Percentiles rank a stretch among this genome's conserved stretches.
phyloP scores from a whole-genome alignment of 2,888 invertebrate genomes.

The Lepidocyrtinus sp. region DNA sequence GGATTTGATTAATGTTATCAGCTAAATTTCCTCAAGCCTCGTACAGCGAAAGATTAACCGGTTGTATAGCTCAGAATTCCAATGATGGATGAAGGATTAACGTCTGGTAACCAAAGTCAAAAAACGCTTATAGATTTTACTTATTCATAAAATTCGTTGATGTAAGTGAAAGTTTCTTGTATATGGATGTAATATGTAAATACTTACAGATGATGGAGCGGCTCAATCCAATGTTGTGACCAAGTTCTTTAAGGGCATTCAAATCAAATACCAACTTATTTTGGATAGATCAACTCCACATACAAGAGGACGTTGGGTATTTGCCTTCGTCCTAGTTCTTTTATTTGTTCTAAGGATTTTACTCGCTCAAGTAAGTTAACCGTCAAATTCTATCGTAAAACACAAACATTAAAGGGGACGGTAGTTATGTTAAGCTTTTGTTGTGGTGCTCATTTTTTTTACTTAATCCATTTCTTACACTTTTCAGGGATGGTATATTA shows the following conservation, averaged over 20 bases:
- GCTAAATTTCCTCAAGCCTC: too few relatives aligned
- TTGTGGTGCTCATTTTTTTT: neutral
- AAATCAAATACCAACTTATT: conserved; percentile 67
- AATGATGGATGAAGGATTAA: conserved; percentile 56
- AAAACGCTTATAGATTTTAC: neutral
- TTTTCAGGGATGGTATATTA: conserved; percentile 98
- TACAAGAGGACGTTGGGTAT: conserved; percentile 83
- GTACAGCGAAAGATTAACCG: too few relatives aligned
- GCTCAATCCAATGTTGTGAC: conserved; percentile 65
- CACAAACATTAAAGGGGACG: neutral
- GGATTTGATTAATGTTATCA: too few relatives aligned
- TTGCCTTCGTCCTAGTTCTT: conserved; percentile 80
- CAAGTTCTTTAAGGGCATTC: conserved; percentile 65
- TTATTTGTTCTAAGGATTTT: conserved; percentile 87
- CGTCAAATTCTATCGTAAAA: neutral
- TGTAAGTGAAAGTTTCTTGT: neutral
- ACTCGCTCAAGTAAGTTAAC: conserved; percentile 81
- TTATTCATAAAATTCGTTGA: neutral
- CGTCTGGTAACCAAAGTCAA: too few relatives aligned
- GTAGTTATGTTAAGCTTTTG: neutral
- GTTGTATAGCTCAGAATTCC: neutral
- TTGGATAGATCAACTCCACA: conserved; percentile 71
- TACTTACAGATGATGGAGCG: conserved; percentile 32
- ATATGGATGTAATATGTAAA: neutral
- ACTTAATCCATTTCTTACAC: neutral